These are phyloP conservation scores for Thymelicus acteon DNA, from an alignment of 2,888 invertebrate genomes.

Conservation along the genomic window DNA sequence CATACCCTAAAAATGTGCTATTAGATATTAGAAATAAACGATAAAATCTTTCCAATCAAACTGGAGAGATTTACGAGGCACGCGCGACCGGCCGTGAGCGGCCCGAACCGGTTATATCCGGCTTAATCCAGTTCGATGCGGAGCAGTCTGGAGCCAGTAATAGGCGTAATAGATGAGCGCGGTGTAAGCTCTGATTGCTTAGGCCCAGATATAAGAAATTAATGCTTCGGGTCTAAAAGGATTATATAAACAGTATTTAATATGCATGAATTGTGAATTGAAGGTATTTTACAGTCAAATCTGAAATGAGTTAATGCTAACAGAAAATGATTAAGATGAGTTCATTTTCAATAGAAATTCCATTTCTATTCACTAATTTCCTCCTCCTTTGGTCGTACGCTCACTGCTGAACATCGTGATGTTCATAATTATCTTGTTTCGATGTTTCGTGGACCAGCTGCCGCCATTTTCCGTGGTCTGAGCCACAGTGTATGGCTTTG, in stretches of 20 bases:
- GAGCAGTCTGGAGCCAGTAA: slow-evolving; percentile 43
- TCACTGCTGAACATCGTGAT: too few relatives aligned
- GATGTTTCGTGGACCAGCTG: too few relatives aligned
- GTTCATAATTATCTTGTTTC: too few relatives aligned
- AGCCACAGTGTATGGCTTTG: too few relatives aligned
- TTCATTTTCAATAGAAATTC: background rate
- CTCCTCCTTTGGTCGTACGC: too few relatives aligned
- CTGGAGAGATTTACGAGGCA: slow-evolving; percentile 37
- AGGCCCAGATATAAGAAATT: slow-evolving; percentile 33
- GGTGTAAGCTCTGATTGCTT: slow-evolving; percentile 33
- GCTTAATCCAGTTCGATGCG: slow-evolving; percentile 49
- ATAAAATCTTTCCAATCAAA: slow-evolving; percentile 39
- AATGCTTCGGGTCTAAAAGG: slow-evolving; percentile 22
- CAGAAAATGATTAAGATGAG: background rate
- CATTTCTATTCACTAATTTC: too few relatives aligned
- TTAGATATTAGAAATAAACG: slow-evolving; percentile 25
- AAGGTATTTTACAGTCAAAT: background rate
- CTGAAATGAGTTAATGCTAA: background rate
- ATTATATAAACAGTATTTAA: slow-evolving; percentile 19
- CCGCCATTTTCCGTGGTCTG: too few relatives aligned
- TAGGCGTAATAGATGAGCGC: slow-evolving; percentile 37
- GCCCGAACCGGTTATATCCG: slow-evolving; percentile 52
- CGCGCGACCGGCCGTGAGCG: slow-evolving; percentile 45
- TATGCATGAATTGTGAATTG: slow-evolving; percentile 19
- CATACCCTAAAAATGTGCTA: slow-evolving; percentile 19